phyloP scores from a whole-genome alignment of 2,888 invertebrate species.

The Leptogaster cylindrica region DNA sequence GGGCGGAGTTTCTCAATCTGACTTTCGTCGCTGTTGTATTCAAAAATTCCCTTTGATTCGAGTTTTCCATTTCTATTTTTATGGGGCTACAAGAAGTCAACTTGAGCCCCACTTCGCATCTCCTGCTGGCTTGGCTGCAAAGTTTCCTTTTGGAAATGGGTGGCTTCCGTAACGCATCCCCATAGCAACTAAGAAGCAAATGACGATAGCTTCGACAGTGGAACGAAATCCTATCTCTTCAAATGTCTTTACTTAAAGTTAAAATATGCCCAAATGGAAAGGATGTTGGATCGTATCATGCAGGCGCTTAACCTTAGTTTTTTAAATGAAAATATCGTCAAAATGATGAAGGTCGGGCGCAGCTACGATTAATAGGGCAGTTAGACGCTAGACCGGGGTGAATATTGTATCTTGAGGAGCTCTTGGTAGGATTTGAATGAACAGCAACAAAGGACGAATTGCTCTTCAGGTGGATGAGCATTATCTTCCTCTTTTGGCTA shows the following conservation, averaged over 20 bases:
- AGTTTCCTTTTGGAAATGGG: background rate
- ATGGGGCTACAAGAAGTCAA: background rate
- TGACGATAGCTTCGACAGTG: background rate
- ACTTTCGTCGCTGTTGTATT: background rate
- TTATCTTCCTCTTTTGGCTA: too few relatives aligned
- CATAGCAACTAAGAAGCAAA: background rate
- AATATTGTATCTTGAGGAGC: too few relatives aligned
- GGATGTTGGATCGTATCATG: background rate
- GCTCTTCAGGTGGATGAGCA: too few relatives aligned
- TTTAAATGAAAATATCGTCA: background rate
- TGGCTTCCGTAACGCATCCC: background rate
- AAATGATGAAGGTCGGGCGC: constrained; percentile 25
- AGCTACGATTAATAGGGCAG: too few relatives aligned
- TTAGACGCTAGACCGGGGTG: too few relatives aligned
- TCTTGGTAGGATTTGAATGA: too few relatives aligned
- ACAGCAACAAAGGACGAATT: too few relatives aligned
- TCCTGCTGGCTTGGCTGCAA: background rate
- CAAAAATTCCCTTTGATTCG: constrained; percentile 34
- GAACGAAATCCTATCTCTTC: constrained; percentile 10
- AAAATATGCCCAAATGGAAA: constrained; percentile 21
- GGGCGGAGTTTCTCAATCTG: background rate
- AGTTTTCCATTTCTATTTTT: constrained; percentile 26
- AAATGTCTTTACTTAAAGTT: constrained; percentile 4
- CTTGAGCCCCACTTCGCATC: too few relatives aligned
- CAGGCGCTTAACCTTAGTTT: background rate